Conservation (phyloP, 2,888 invertebrate genomes). For the Drosophila helvetica region DNA sequence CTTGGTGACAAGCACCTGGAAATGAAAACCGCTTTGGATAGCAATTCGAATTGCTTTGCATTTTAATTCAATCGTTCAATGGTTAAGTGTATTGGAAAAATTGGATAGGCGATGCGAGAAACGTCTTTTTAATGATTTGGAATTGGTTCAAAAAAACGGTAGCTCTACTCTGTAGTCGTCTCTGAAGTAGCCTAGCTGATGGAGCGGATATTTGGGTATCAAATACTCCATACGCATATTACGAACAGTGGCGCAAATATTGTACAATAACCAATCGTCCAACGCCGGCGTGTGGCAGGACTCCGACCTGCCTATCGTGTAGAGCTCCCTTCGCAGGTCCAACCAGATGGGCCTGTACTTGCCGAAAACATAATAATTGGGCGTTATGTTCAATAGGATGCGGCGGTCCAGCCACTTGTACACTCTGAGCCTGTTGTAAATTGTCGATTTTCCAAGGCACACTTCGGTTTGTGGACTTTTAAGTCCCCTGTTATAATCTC, state of each 20-base stretch:
- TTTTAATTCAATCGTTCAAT: too few relatives aligned
- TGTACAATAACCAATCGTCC: neutral
- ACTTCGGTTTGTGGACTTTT: neutral
- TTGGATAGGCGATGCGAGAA: too few relatives aligned
- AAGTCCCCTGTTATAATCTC: too few relatives aligned
- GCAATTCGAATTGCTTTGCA: too few relatives aligned
- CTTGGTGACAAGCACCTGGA: too few relatives aligned
- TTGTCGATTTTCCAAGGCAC: conserved; percentile 16
- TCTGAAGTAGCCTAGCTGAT: neutral
- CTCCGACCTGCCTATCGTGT: neutral
- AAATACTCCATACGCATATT: neutral
- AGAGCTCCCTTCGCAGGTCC: neutral
- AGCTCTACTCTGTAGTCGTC: too few relatives aligned
- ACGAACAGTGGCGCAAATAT: neutral
- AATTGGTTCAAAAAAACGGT: too few relatives aligned
- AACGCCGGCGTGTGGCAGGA: neutral
- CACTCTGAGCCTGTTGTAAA: conserved; percentile 18
- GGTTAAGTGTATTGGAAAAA: too few relatives aligned
- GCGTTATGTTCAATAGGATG: too few relatives aligned
- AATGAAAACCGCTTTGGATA: too few relatives aligned
- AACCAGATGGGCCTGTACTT: neutral
- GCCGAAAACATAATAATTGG: too few relatives aligned
- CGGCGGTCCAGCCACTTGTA: conserved; percentile 4
- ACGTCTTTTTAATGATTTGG: too few relatives aligned
- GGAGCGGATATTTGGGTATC: neutral